Evolutionary conservation across 2,113 vertebrate genomes (phyloP).

Genomic region (Lutjanus erythropterus): DNA sequence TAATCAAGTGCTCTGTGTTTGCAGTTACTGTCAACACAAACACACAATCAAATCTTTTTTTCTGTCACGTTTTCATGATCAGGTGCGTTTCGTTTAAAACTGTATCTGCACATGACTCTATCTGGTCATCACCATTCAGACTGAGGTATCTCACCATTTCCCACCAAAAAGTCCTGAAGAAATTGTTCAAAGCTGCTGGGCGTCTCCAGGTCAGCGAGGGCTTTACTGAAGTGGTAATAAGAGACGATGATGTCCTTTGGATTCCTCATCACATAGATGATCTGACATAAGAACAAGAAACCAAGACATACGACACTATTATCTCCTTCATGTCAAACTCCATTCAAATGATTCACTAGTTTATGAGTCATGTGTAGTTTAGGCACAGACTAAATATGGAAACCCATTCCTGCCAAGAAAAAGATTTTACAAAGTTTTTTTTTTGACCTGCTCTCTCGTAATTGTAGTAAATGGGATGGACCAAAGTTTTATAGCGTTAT

Average conservation of each 20-base stretch:
- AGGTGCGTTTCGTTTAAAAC: too few species aligned
- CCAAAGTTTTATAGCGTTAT: too few species aligned
- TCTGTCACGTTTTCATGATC: too few species aligned
- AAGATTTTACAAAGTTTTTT: too few species aligned
- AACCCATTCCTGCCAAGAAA: background rate
- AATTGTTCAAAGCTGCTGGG: conserved; percentile 71
- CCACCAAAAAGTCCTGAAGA: conserved; percentile 78
- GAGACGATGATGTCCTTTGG: conserved; percentile 85
- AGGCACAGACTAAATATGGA: background rate
- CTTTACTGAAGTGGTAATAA: conserved; percentile 79
- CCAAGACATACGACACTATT: background rate
- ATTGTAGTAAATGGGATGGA: too few species aligned
- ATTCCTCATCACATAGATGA: conserved; percentile 84
- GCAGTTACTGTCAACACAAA: too few species aligned
- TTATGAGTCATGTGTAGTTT: background rate
- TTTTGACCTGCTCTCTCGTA: too few species aligned
- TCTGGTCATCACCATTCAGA: background rate
- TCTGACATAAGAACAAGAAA: conserved; percentile 3
- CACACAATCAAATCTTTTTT: too few species aligned
- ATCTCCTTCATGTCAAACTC: background rate
- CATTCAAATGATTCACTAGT: background rate
- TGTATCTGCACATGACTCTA: too few species aligned
- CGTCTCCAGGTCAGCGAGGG: background rate
- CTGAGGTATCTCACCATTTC: conserved; percentile 64
- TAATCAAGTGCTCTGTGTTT: too few species aligned